Base-by-base conservation (phyloP, 2,797 vertebrate species). In the Pseudomugil gertrudae region DNA sequence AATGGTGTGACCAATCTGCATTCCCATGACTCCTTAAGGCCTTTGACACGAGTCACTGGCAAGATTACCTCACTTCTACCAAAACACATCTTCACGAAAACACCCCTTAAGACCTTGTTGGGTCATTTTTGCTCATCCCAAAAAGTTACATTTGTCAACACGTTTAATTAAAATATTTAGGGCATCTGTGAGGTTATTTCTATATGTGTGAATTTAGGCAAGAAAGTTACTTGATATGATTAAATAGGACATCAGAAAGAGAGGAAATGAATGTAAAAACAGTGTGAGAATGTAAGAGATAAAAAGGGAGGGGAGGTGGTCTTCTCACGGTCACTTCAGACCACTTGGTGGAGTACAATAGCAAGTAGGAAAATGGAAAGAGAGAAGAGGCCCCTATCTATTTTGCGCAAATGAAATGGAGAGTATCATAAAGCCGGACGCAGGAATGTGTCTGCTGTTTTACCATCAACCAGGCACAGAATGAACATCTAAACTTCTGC, bases 1-100 rank as follows among this genome's bases (percentile, higher is more conserved):
- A 86, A 85, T 91, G 78, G 83, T 90, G 90, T 92, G 89, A 91
- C 87, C 75, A 90, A 92, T 92, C 78, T 43, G 71, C 81, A 76
- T 85, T 87, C 84, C 78, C 68, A 59, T 79, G 78, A 86, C 84
- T 88, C 81, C 83, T 75, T 57, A 57, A 50, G 74, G 74, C 74
- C 76, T 88, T 79, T 87, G 83, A 89, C 86, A 79, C 33, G 63
- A 89, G 78, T 84, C 66, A 70, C 74, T 76, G 80, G 72, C 71
- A 38, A 21, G 63, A 87, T 89, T 76, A 85, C 73, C 76, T 90
- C 84, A 79, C 78, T 84, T 83, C 81, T 84, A 79, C 66, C 56
- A 30, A 68, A 64, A 66, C 66, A 61, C 9, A n/a, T 33, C 65
- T 57, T 4, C 57, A 40, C 50, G 24, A 3, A 70, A 85, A 65